Evolutionary conservation across 2,113 vertebrate species (phyloP), one percentile per base, ranked within the genome.

Genomic region (Nibea albiflora): DNA sequence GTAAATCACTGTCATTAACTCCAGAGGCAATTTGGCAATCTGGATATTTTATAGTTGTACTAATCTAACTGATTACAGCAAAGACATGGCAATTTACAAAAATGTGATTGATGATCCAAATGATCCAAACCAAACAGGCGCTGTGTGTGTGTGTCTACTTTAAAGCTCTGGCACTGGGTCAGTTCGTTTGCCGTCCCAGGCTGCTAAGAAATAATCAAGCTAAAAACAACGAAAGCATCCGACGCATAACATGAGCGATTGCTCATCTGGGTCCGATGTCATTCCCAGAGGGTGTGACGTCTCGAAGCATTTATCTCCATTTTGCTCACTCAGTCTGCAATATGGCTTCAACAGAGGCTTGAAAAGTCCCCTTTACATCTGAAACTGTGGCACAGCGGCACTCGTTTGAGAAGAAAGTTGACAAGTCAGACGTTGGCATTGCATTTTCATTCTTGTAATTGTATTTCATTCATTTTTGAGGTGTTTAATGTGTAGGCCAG

Each of bases 1-100:
- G 49, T 84, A 83, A 89, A 88, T 88, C 80, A 75, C 69, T 66
- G 67, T 77, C 83, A 88, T 89, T 79, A 89, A 62, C 76, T 77
- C 64, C 10, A 68, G 50, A 46, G 68, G 85, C 76, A 76, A 75
- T 85, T 73, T 87, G 39, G 82, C 84, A 72, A 63, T 83, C 69
- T 75, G 57, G 69, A 75, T 83, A 88, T 73, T 88, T 91, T 73
- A 87, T 85, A 76, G 80, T 83, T 75, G 76, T 46, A 31, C 76
- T 86, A 89, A 89, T 87, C 78, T 86, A 84, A 89, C 56, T 73
- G 82, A 92, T 90, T 86, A 86, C 52, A 85, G 85, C 63, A 70
- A 77, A 85, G 69, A 81, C 47, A 62, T 60, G 56, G 78, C 67
- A 50, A 87, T 84, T 84, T 76, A 85, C n/a, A 78, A 83, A 86